Evolutionary conservation across 1,140 invertebrate species (phyloP).

Genomic region (Colletes latitarsis): DNA sequence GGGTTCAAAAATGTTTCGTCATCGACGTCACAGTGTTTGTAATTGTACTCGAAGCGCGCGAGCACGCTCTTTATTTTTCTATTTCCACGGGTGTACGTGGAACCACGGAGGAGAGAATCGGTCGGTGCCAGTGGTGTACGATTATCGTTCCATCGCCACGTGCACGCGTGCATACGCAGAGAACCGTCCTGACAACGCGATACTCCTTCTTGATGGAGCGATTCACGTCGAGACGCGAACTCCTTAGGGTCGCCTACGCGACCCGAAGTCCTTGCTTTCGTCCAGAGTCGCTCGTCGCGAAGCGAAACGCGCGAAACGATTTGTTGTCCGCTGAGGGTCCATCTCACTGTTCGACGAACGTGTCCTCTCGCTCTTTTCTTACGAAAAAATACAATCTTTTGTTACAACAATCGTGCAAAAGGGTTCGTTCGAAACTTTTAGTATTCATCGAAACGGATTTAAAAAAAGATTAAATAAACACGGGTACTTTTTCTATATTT

Average conservation of each 20-base stretch:
- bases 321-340: background rate
- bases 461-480: too few species aligned
- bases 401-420: too few species aligned
- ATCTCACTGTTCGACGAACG: background rate
- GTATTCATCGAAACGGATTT: too few species aligned
- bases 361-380: too few species aligned
- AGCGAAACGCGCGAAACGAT: background rate
- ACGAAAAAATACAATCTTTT: too few species aligned
- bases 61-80: constrained; percentile 29
- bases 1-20: background rate
- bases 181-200: too few species aligned
- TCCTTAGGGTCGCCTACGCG: background rate
- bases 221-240: background rate
- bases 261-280: too few species aligned
- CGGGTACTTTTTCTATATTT: too few species aligned
- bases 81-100: constrained; percentile 2
- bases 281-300: background rate
- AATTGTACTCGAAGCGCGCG: background rate
- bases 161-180: background rate
- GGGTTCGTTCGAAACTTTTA: too few species aligned
- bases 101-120: background rate
- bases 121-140: background rate
- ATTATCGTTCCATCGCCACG: background rate
- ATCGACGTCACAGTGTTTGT: background rate
- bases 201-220: too few species aligned